Conservation (phyloP, 2,888 invertebrate genomes). For the Bellardia pandia region DNA sequence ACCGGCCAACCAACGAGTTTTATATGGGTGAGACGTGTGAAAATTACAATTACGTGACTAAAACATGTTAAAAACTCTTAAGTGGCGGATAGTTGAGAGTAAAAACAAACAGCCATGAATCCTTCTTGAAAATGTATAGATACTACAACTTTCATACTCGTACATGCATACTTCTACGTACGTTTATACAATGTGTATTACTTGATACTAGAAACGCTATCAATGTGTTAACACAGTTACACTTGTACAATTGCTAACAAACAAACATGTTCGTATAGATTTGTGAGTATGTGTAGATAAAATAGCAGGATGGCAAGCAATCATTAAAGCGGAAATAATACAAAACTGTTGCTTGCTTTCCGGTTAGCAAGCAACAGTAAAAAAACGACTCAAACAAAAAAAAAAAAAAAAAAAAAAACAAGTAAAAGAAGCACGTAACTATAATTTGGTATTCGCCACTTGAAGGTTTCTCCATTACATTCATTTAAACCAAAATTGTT, state of each 20-base stretch:
- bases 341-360: slow-evolving; percentile 73
- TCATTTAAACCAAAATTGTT: slow-evolving; percentile 45
- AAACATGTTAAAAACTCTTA: slow-evolving; percentile 37
- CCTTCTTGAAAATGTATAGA: background rate
- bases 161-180: background rate
- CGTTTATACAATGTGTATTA: background rate
- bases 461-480: slow-evolving; percentile 52
- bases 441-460: slow-evolving; percentile 68
- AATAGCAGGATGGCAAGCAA: slow-evolving; percentile 71
- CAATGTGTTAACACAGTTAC: slow-evolving; percentile 44
- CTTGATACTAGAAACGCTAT: slow-evolving; percentile 25
- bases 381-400: background rate
- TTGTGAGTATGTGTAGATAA: slow-evolving; percentile 39
- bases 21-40: slow-evolving; percentile 30
- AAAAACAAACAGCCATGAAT: slow-evolving; percentile 32
- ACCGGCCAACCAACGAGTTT: slow-evolving; percentile 8
- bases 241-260: background rate
- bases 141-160: background rate
- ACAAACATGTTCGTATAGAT: background rate
- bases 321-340: slow-evolving; percentile 74
- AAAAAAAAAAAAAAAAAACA: background rate
- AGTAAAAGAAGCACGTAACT: slow-evolving; percentile 66
- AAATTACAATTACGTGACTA: slow-evolving; percentile 72
- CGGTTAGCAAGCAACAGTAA: slow-evolving; percentile 54
- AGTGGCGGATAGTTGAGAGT: slow-evolving; percentile 13